Evolutionary conservation across 1,140 invertebrate species (phyloP).

Genomic region (Drosophila micromelanica): DNA sequence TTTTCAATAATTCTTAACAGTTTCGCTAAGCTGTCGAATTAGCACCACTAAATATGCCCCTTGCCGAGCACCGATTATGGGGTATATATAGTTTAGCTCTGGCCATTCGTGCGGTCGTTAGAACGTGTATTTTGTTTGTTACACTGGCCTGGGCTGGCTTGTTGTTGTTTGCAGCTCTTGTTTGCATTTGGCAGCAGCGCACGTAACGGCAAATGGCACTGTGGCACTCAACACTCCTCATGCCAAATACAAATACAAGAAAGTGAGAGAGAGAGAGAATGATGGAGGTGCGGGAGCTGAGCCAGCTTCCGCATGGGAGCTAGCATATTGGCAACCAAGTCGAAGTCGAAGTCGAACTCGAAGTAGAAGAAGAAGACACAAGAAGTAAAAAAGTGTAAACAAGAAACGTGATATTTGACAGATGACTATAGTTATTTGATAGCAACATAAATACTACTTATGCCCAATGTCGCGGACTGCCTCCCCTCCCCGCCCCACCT

Average conservation of each 20-base stretch:
- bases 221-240: slow-evolving; percentile 31
- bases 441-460: slow-evolving; percentile 79
- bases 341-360: slow-evolving; percentile 3
- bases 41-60: not conserved
- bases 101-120: slow-evolving; percentile 16
- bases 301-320: slow-evolving; percentile 3
- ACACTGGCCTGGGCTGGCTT: slow-evolving; percentile 9
- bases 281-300: not conserved
- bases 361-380: slow-evolving; percentile 4
- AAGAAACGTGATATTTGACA: slow-evolving; percentile 80
- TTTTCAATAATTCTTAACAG: not conserved
- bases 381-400: slow-evolving; percentile 64
- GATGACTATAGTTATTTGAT: slow-evolving; percentile 80
- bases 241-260: slow-evolving; percentile 50
- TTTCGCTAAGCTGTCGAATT: slow-evolving; percentile 2
- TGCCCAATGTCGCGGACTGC: slow-evolving; percentile 35
- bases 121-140: slow-evolving; percentile 30
- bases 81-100: slow-evolving; percentile 15
- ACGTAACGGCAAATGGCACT: slow-evolving; percentile 40
- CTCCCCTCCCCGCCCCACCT: not conserved
- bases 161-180: slow-evolving; percentile 43
- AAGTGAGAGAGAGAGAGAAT: slow-evolving; percentile 5
- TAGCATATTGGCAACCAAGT: not conserved
- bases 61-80: not conserved
- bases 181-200: slow-evolving; percentile 64